Evolutionary conservation across 2,888 invertebrate genomes (phyloP), one percentile per base, ranked within the genome.

Genomic region (Mesochorus sp.): DNA sequence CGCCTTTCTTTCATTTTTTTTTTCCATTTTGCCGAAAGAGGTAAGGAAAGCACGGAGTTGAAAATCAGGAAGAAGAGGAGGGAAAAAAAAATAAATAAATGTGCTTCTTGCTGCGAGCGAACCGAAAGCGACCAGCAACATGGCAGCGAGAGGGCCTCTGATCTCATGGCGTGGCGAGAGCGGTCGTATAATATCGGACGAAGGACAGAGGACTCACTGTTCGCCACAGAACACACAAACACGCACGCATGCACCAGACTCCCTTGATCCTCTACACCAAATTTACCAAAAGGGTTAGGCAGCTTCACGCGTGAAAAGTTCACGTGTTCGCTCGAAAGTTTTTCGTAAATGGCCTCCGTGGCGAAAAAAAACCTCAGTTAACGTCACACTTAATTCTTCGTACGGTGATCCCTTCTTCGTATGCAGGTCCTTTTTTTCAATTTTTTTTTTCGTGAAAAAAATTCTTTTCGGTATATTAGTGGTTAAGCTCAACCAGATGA

Each of bases 201-300:
- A 84, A 84, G 87, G 85, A 88, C 87, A 88, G 85, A 83, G 83
- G 83, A 78, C 82, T 81, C 76, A 83, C 81, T 85, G 85, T 86
- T 85, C 79, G 79, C 76, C 82, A 82, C 49, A 79, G 83, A 84
- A 83, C 80, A 12, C 19, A 31, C 17, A 34, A 31, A 34, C 21
- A 55, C 55, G 37, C 34, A 53, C 31, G 17, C 28, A 31, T 26
- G 14, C 21, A 67, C 55, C 28, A 34, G 12, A 37, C n/a, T 19
- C 12, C 59, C 34, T 26, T 31, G 39, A 53, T 67, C 53, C 53
- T 42, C 39, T 6, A 42, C n/a, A 4, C 3, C 3, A 26, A 67
- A 80, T 78, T 77, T 79, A 78, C 79, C 80, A 79, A 84, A 87
- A 87, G 85, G 83, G 85, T 86, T 85, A 76, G 59, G 31, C 37